A percentile compares a stretch with the other conserved stretches of the same genome.
Conservation (phyloP, 2,113 vertebrate species). For the Lates calcarifer region DNA sequence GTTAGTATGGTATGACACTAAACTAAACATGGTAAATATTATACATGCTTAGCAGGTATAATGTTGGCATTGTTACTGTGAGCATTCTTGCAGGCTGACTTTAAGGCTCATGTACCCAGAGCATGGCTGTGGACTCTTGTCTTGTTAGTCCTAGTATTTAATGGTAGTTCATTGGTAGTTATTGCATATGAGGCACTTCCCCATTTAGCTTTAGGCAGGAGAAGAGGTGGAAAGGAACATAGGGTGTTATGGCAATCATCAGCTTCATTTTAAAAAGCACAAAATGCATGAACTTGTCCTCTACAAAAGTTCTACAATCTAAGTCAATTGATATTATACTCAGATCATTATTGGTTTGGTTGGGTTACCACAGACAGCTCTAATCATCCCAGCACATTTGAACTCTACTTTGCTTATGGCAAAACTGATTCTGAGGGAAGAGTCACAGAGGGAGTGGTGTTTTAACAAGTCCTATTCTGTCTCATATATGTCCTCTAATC, state of each 20-base stretch:
- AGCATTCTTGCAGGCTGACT: background rate
- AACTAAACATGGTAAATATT: background rate
- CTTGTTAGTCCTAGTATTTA: background rate
- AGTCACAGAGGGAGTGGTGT: conserved; percentile 13
- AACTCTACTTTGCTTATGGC: conserved; percentile 26
- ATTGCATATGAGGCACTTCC: background rate
- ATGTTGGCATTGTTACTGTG: background rate
- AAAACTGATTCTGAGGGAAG: conserved; percentile 26
- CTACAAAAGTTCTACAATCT: background rate
- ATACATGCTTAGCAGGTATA: background rate
- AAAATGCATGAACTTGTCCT: background rate
- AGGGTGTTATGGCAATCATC: background rate
- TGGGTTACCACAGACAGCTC: conserved; percentile 4
- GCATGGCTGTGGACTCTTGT: background rate
- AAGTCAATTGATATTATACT: background rate
- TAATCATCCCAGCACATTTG: conserved; percentile 30
- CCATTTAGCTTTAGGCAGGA: background rate
- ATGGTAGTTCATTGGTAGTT: background rate
- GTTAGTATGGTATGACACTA: background rate
- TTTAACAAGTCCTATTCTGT: conserved; percentile 58
- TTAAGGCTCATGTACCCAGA: background rate
- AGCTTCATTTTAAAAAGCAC: background rate
- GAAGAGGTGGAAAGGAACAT: background rate
- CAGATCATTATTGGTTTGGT: conserved; percentile 4
- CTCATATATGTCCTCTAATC: conserved; percentile 64